Evolutionary conservation across 2,888 invertebrate species (phyloP), one percentile per base, ranked within the genome.

Genomic region (Drosophila multiciliata): DNA sequence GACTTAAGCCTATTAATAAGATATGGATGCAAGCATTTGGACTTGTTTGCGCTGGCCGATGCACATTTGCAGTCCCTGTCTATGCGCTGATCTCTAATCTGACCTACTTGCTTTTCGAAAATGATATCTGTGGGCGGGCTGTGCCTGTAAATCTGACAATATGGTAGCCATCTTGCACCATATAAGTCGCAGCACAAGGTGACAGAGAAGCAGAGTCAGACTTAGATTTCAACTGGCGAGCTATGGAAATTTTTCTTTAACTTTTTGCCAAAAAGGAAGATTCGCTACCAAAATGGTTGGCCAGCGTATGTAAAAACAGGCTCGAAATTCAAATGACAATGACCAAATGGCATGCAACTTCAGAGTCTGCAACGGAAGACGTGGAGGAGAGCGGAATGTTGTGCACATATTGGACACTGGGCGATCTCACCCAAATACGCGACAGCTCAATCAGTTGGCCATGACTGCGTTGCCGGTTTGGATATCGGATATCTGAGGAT

Each of bases 401-500:
- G n/a, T 7, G 52, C 72, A 74, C 76, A 82, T 72, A 73, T 77
- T 80, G 65, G 83, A 72, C 83, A 88, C 69, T 88, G 84, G 80
- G 88, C 86, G 75, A 89, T 77, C 85, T 85, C 84, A 89, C 80
- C 85, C 82, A 83, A 89, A 89, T 87, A 87, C 73, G 87, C 84
- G 87, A 89, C 85, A 85, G 89, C 85, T 89, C 85, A 89, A 85
- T 89, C 85, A 85, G 84, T 83, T 89, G 87, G 80, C 89, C 87
- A 87, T 87, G 85, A 71, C 84, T 85, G 89, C 84, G 89, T 83
- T 84, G 81, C 80, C 69, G 48, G 61, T 66, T 64, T 66, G 49
- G 65, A 35, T 55, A 55, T 29, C 26, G 38, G 12, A 38, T 29
- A 15, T 38, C 38, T 38, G n/a, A 55, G 55, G 55, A n/a, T 55